Evolutionary conservation across 2,888 invertebrate species (phyloP), one percentile per base, ranked within the genome.

Genomic region (Trissolcus brochymenae): DNA sequence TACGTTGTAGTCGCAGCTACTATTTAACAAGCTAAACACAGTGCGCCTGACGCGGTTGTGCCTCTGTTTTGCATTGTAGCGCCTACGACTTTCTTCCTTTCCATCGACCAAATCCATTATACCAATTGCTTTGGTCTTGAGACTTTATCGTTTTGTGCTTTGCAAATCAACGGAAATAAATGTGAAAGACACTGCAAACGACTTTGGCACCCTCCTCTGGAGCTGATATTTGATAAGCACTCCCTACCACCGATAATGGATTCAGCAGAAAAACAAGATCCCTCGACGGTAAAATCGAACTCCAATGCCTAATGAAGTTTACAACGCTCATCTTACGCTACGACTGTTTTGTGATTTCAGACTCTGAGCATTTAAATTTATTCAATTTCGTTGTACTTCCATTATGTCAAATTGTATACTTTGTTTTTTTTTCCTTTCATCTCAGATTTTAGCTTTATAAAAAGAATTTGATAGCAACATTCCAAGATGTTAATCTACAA

Each of bases 1-100:
- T 79, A 71, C 79, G 65, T 81, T 81, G 76, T 72, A 82, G 75
- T 80, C 79, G 43, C 68, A 57, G 78, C 75, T 61, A 74, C 76
- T 81, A 81, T 82, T 81, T 81, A 81, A 81, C 82, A 76, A 81
- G 78, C 81, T 79, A 80, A 82, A 83, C 79, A 79, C 70, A 57
- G 78, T 76, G 35, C 46, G 59, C 76, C 68, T 78, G 17, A 13
- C 57, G 65, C 59, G 41, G 55, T 55, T 40, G 56, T 17, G 46
- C 21, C 21, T 65, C 66, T 59, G 62, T 70, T 68, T 55, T 59
- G 60, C 65, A 64, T 67, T 76, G 75, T 79, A 75, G 73, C 66
- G 65, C 29, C 40, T 25, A 35, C 25, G 56, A 66, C 56, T 67
- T 74, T 54, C 81, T 61, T 72, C 50, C 60, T 61, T 71, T 61